Percentiles rank a stretch among this genome's conserved stretches.
phyloP scores from a whole-genome alignment of 2,113 vertebrate species.

The Engystomops pustulosus region DNA sequence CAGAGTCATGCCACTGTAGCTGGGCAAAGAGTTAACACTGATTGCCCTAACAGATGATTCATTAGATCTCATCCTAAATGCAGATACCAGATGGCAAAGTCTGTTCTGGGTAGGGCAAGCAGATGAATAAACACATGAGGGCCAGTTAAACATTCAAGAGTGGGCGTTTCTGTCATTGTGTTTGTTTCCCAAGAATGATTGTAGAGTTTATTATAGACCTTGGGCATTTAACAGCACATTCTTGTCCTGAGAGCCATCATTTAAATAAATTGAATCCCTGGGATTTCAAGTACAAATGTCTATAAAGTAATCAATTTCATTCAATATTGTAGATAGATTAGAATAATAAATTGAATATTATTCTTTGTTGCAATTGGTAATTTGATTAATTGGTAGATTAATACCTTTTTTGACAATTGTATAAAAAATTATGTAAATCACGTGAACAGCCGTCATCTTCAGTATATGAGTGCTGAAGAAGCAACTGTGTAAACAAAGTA shows the following conservation, averaged over 20 bases:
- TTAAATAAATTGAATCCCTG: neutral
- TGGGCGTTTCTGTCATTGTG: slow-evolving; percentile 14
- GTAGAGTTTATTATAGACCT: slow-evolving; percentile 11
- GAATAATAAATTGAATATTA: too few relatives aligned
- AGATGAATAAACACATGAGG: slow-evolving; percentile 50
- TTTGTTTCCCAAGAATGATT: neutral
- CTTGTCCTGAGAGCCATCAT: neutral
- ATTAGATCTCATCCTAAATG: slow-evolving; percentile 40
- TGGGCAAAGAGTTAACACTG: neutral
- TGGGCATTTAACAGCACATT: neutral
- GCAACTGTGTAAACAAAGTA: neutral
- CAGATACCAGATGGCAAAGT: slow-evolving; percentile 53
- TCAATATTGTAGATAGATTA: too few relatives aligned
- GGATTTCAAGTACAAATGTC: too few relatives aligned
- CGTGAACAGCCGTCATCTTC: neutral
- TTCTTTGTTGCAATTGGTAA: too few relatives aligned
- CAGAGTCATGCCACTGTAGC: neutral
- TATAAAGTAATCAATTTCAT: too few relatives aligned
- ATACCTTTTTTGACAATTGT: neutral
- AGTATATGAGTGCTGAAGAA: neutral
- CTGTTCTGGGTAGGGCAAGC: slow-evolving; percentile 46
- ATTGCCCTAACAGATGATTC: slow-evolving; percentile 49
- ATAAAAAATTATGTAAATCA: neutral
- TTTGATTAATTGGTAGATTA: neutral
- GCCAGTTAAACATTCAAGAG: slow-evolving; percentile 8